These are phyloP conservation scores for Oceanodroma tethys DNA, from an alignment of 2,113 vertebrate genomes.

Conservation along the genomic window DNA sequence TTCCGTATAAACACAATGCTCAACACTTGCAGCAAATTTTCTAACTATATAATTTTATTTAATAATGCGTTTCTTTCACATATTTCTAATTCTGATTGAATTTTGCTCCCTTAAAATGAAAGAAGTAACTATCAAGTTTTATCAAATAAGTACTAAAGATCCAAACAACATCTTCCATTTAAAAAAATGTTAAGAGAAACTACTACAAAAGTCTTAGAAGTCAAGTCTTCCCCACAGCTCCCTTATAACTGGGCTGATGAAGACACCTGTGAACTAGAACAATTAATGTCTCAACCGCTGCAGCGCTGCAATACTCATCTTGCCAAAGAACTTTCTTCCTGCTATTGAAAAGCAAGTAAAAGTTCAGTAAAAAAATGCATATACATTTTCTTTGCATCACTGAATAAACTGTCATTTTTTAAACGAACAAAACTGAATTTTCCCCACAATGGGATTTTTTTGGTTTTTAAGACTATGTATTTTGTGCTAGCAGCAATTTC, in stretches of 20 bases:
- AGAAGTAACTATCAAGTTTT: not conserved
- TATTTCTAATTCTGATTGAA: not conserved
- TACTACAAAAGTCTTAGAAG: not conserved
- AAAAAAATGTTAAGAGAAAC: not conserved
- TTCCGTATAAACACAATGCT: not conserved
- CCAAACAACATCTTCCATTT: fast-evolving
- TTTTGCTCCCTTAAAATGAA: not conserved
- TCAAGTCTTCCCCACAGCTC: not conserved
- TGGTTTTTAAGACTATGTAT: not conserved
- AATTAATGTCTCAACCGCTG: not conserved
- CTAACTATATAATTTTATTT: not conserved
- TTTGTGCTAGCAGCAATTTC: not conserved
- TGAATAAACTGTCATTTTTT: not conserved
- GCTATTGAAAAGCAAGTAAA: not conserved
- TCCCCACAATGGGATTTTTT: not conserved
- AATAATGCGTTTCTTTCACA: not conserved
- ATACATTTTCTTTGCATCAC: not conserved
- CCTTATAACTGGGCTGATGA: not conserved
- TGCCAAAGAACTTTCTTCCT: not conserved
- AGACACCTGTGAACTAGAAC: not conserved
- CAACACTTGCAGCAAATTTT: not conserved
- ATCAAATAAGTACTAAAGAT: not conserved
- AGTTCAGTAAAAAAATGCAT: fast-evolving
- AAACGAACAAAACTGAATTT: not conserved
- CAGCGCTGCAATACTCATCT: not conserved